These are phyloP conservation scores for Mesembrinibis cayennensis DNA, from an alignment of 2,113 vertebrate genomes.

Conservation along the genomic window DNA sequence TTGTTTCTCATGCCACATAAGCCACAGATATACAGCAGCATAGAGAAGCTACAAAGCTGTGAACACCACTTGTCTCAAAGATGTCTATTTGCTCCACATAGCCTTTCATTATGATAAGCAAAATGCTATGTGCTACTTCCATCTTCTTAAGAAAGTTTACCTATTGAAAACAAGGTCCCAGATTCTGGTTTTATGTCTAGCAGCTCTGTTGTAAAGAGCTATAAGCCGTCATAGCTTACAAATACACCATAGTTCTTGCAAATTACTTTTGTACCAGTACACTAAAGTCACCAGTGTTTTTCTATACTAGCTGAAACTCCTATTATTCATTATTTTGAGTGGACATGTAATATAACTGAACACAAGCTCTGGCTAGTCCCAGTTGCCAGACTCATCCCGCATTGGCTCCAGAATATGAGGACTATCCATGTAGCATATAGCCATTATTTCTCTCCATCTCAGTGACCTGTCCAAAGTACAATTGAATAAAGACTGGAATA, in stretches of 20 bases:
- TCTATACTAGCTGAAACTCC: background rate
- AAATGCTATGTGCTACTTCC: background rate
- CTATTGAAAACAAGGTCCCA: background rate
- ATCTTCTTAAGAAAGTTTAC: background rate
- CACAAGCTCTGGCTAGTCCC: background rate
- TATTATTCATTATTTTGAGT: conserved; percentile 2
- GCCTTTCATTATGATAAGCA: background rate
- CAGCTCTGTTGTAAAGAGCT: background rate
- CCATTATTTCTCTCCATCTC: background rate
- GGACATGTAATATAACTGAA: background rate
- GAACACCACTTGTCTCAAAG: background rate
- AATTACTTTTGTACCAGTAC: background rate
- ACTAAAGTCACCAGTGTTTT: background rate
- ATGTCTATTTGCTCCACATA: background rate
- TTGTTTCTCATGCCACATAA: background rate
- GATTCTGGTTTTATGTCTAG: background rate
- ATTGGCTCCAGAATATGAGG: background rate
- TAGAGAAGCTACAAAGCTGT: background rate
- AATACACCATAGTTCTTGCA: background rate
- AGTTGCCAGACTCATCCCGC: background rate
- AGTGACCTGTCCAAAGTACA: background rate
- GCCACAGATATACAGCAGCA: background rate
- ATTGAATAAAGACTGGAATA: conserved; percentile 4
- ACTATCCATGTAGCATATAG: background rate
- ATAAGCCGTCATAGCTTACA: background rate